Conservation (phyloP, 1,140 invertebrate genomes). For the Ostrea edulis region DNA sequence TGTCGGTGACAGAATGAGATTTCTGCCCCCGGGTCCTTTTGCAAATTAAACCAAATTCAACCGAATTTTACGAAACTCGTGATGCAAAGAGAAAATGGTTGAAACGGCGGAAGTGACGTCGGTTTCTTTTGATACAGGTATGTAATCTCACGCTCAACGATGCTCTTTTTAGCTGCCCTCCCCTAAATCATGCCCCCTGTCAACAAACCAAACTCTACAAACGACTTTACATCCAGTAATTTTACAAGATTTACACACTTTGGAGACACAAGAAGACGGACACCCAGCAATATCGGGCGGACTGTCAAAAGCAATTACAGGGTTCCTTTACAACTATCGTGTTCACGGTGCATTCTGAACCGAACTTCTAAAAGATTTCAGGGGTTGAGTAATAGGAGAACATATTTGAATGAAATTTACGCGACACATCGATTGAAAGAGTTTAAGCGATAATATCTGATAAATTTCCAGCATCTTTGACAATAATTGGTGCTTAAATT, state of each 20-base stretch:
- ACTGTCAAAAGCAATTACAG: slow-evolving; percentile 32
- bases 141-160: slow-evolving; percentile 23
- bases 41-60: slow-evolving; percentile 26
- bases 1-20: slow-evolving; percentile 23
- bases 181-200: slow-evolving; percentile 17
- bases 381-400: slow-evolving; percentile 11
- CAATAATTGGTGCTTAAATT: background rate
- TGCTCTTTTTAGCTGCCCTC: slow-evolving; percentile 1
- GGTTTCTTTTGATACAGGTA: background rate
- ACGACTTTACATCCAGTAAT: slow-evolving; percentile 15
- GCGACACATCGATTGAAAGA: background rate
- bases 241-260: slow-evolving; percentile 20
- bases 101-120: background rate
- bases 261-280: background rate
- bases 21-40: slow-evolving; percentile 2
- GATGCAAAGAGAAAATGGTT: background rate
- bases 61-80: background rate
- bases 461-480: background rate
- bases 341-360: background rate
- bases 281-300: background rate
- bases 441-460: background rate
- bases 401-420: slow-evolving; percentile 30
- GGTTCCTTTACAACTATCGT: background rate
- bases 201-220: slow-evolving; percentile 19
- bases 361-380: slow-evolving; percentile 15